Percentiles rank a stretch among this genome's conserved stretches.
phyloP scores from a whole-genome alignment of 2,888 invertebrate species.

The Meloe dianella region DNA sequence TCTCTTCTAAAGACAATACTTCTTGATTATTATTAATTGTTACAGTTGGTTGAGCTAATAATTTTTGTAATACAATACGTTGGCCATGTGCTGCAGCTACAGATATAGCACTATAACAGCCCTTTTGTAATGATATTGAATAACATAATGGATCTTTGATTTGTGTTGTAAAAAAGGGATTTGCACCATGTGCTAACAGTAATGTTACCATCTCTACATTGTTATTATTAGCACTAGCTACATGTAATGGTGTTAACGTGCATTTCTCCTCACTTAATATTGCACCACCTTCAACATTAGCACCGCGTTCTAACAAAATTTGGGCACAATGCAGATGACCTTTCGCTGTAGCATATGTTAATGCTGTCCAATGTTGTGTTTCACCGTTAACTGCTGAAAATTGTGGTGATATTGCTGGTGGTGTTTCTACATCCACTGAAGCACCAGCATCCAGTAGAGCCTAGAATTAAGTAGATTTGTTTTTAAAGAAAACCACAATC shows the following conservation, averaged over 20 bases:
- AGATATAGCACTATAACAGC: slow-evolving; percentile 87
- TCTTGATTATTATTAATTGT: slow-evolving; percentile 71
- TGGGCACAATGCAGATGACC: slow-evolving; percentile 62
- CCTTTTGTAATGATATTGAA: slow-evolving; percentile 83
- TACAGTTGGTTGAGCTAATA: slow-evolving; percentile 74
- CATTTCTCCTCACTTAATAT: slow-evolving; percentile 82
- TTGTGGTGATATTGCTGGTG: slow-evolving; percentile 65
- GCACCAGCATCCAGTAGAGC: slow-evolving; percentile 74
- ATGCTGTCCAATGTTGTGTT: slow-evolving; percentile 85
- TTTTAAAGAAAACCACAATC: background rate
- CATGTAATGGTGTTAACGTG: slow-evolving; percentile 87
- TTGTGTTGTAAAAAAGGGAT: slow-evolving; percentile 85
- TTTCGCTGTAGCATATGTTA: slow-evolving; percentile 80
- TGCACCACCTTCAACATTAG: slow-evolving; percentile 85
- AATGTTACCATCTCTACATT: slow-evolving; percentile 76
- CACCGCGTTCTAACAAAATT: slow-evolving; percentile 79
- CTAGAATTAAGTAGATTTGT: slow-evolving; percentile 41
- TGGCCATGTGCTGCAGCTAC: slow-evolving; percentile 91
- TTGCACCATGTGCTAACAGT: slow-evolving; percentile 82
- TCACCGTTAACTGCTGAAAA: slow-evolving; percentile 67
- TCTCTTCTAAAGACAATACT: slow-evolving; percentile 86
- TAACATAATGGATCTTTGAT: slow-evolving; percentile 85
- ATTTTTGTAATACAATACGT: slow-evolving; percentile 76
- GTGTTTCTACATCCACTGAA: slow-evolving; percentile 82
- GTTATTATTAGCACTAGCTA: slow-evolving; percentile 82